phyloP scores from a whole-genome alignment of 2,113 vertebrate genomes.

The Notothenia coriiceps region DNA sequence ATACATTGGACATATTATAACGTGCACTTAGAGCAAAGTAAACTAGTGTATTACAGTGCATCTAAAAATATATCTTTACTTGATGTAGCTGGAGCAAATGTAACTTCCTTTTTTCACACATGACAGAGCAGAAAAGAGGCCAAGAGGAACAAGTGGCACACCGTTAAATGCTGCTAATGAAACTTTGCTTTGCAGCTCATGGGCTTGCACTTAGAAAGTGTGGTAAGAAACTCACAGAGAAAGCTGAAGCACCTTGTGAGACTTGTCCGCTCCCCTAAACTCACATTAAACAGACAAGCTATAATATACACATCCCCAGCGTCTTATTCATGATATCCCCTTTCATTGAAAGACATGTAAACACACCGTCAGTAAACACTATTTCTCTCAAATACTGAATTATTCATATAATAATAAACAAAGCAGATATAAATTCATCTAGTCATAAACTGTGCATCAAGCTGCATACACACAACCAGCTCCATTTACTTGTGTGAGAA shows the following conservation, averaged over 20 bases:
- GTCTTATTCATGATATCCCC: not conserved
- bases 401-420: not conserved
- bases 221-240: not conserved
- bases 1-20: not conserved
- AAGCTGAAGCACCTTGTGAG: not conserved
- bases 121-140: not conserved
- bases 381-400: not conserved
- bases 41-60: not conserved
- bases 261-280: not conserved
- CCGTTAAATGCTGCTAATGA: not conserved
- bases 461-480: not conserved
- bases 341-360: not conserved
- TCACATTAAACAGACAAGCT: not conserved
- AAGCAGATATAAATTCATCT: not conserved
- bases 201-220: too few relatives aligned
- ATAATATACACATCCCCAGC: not conserved
- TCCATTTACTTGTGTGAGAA: not conserved
- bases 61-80: not conserved
- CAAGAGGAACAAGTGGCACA: constrained; percentile 4
- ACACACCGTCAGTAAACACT: not conserved
- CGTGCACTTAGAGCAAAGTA: not conserved
- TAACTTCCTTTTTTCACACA: constrained; percentile 12
- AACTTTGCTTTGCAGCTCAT: not conserved
- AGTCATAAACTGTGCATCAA: not conserved
- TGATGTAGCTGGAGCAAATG: not conserved